A percentile compares a stretch with the other conserved stretches of the same genome.
These are phyloP conservation scores for Clusia tigrina DNA, from an alignment of 2,888 invertebrate genomes.

Conservation along the genomic window DNA sequence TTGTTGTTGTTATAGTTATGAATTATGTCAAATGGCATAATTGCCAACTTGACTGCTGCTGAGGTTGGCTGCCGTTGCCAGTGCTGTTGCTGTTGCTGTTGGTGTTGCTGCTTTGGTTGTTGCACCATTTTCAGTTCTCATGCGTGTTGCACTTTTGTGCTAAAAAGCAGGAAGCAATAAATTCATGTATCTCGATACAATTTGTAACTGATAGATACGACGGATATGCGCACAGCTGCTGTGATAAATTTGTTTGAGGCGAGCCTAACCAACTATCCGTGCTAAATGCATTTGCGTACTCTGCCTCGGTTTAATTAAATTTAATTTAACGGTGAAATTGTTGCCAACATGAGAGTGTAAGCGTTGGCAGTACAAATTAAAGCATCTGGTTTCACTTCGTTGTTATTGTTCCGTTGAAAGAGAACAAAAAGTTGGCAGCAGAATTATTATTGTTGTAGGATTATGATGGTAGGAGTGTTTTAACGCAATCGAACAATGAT, in stretches of 20 bases:
- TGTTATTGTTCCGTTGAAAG: too few relatives aligned
- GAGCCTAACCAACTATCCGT: background rate
- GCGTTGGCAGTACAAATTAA: too few relatives aligned
- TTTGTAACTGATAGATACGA: slow-evolving; percentile 52
- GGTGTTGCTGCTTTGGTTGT: slow-evolving; percentile 16
- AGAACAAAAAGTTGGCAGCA: too few relatives aligned
- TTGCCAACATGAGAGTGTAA: too few relatives aligned
- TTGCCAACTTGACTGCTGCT: slow-evolving; percentile 47
- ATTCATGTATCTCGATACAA: slow-evolving; percentile 59
- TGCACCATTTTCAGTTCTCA: background rate
- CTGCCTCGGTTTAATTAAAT: background rate
- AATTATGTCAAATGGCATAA: slow-evolving; percentile 59
- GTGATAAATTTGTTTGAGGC: background rate
- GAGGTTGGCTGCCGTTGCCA: slow-evolving; percentile 11
- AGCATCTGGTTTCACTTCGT: too few relatives aligned
- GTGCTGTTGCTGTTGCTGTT: slow-evolving; percentile 25
- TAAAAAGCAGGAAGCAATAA: slow-evolving; percentile 57
- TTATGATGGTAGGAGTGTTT: too few relatives aligned
- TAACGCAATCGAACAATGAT: too few relatives aligned
- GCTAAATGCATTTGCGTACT: background rate
- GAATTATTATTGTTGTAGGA: too few relatives aligned
- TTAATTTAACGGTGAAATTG: slow-evolving; percentile 6
- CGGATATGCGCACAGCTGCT: slow-evolving; percentile 48
- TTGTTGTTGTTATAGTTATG: slow-evolving; percentile 45
- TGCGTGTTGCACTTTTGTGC: slow-evolving; percentile 14